These are phyloP conservation scores for Syrista parreyssii DNA, from an alignment of 2,888 invertebrate genomes.

Conservation along the genomic window DNA sequence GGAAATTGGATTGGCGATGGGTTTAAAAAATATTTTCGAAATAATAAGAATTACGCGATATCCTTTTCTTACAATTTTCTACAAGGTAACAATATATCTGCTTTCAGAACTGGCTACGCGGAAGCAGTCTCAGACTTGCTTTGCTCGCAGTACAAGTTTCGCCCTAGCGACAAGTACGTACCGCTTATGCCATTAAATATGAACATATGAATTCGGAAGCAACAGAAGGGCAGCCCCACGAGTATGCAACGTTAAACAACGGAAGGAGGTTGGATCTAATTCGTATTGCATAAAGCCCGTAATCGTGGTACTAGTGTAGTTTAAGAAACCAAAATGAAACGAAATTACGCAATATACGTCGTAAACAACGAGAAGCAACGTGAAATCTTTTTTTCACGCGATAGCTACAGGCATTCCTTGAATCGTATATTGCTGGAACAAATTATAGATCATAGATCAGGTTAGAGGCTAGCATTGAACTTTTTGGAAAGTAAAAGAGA, in stretches of 20 bases:
- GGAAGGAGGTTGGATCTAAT: not conserved
- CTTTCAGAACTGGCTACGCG: constrained; percentile 71
- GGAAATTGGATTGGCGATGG: not conserved
- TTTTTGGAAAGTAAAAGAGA: not conserved
- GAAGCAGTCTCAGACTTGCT: constrained; percentile 70
- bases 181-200: constrained; percentile 66
- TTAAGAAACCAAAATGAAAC: not conserved
- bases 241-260: not conserved
- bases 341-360: not conserved
- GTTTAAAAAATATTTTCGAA: not conserved
- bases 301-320: not conserved
- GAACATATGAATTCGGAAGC: constrained; percentile 56
- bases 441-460: not conserved
- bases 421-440: not conserved
- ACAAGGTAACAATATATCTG: not conserved
- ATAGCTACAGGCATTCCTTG: not conserved
- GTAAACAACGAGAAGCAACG: not conserved
- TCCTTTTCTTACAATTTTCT: not conserved
- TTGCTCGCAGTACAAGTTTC: constrained; percentile 73
- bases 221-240: constrained; percentile 35
- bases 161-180: constrained; percentile 74
- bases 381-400: not conserved
- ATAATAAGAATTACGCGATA: not conserved
- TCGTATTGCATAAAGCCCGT: not conserved
- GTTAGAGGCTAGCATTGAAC: not conserved